Evolutionary conservation across 2,888 invertebrate species (phyloP).

Genomic region (Ectemnius lituratus): DNA sequence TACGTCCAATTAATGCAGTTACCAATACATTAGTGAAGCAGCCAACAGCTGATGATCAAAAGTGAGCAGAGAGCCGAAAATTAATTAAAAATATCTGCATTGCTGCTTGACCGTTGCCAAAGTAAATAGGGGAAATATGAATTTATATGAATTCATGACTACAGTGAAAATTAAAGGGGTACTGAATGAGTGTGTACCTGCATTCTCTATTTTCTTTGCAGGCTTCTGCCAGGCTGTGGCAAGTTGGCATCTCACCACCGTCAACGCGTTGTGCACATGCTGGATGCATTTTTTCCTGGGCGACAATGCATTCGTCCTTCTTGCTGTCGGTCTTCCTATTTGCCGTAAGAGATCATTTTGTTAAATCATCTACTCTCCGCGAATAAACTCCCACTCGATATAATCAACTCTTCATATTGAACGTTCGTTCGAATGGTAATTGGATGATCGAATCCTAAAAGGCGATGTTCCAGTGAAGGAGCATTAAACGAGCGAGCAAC

Average conservation of each 20-base stretch:
- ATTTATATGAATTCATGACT: neutral
- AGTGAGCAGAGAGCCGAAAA: no score
- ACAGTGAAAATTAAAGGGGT: neutral
- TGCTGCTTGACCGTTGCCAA: no score
- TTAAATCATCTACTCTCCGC: no score
- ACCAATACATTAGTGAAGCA: no score
- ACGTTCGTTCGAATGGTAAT: no score
- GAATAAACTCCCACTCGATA: no score
- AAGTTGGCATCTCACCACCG: slow-evolving; percentile 88
- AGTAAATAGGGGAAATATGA: neutral
- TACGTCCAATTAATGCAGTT: no score
- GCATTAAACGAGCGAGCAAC: slow-evolving; percentile 56
- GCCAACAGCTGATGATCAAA: no score
- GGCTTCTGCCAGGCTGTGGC: slow-evolving; percentile 89
- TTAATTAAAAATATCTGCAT: no score
- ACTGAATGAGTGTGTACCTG: slow-evolving; percentile 81
- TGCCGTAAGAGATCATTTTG: no score
- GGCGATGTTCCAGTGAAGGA: slow-evolving; percentile 50
- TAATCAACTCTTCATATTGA: no score
- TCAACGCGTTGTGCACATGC: slow-evolving; percentile 91
- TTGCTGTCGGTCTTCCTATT: slow-evolving; percentile 91
- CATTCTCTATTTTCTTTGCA: slow-evolving; percentile 91
- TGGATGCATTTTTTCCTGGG: slow-evolving; percentile 94
- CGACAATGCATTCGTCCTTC: slow-evolving; percentile 91
- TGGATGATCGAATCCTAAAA: no score